phyloP scores from a whole-genome alignment of 1,140 invertebrate genomes.

The Nasonia vitripennis region DNA sequence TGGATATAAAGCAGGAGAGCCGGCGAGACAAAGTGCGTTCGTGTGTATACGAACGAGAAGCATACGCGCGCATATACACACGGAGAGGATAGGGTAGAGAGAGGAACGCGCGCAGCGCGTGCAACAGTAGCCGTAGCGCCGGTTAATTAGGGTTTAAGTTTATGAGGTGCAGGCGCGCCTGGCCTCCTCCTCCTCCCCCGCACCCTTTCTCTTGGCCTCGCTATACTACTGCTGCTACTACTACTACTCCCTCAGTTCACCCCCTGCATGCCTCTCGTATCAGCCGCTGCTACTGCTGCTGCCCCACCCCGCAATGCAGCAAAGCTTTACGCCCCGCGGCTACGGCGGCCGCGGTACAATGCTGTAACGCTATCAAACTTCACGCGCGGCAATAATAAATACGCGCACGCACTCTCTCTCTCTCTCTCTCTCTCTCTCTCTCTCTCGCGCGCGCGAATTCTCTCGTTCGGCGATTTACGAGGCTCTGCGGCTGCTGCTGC shows the following conservation, averaged over 20 bases:
- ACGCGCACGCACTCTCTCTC: not conserved
- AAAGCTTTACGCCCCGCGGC: slow-evolving; percentile 57
- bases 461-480: slow-evolving; percentile 32
- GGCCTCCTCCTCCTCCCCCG: slow-evolving; percentile 57
- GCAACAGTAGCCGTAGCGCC: slow-evolving; percentile 75
- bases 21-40: slow-evolving; percentile 68
- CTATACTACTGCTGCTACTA: not conserved
- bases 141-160: slow-evolving; percentile 77
- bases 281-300: not conserved
- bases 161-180: slow-evolving; percentile 75
- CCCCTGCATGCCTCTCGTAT: slow-evolving; percentile 29
- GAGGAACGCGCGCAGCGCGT: slow-evolving; percentile 48
- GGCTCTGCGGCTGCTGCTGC: not conserved
- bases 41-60: slow-evolving; percentile 68
- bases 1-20: slow-evolving; percentile 33
- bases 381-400: slow-evolving; percentile 56
- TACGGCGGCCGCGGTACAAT: slow-evolving; percentile 40
- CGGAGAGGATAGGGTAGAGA: not conserved
- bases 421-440: not conserved
- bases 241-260: not conserved
- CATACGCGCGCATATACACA: slow-evolving; percentile 68
- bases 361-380: slow-evolving; percentile 66
- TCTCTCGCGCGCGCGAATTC: no score
- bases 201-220: not conserved
- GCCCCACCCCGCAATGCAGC: slow-evolving; percentile 50